Evolutionary conservation across 2,113 vertebrate genomes (phyloP).

Genomic region (Acrocephalus arundinaceus): DNA sequence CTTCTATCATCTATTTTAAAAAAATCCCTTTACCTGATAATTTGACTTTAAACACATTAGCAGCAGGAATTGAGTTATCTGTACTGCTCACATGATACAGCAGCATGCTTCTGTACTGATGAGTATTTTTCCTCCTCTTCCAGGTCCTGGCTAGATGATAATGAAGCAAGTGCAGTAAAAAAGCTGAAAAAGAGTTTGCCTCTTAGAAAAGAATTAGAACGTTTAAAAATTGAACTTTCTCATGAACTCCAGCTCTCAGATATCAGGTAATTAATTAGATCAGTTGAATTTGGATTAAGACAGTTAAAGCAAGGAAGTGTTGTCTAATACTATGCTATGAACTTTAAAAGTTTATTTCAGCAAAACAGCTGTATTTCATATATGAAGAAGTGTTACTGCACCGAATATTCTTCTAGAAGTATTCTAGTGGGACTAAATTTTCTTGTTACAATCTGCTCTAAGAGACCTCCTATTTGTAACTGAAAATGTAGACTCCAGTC

Average conservation of each 20-base stretch:
- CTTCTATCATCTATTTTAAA: neutral
- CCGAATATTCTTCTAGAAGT: neutral
- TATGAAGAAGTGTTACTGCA: neutral
- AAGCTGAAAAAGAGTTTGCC: constrained; percentile 87
- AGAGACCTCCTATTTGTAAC: neutral
- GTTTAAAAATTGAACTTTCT: constrained; percentile 85
- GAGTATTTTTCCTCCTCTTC: neutral
- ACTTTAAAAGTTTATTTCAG: neutral
- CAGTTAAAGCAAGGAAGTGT: neutral
- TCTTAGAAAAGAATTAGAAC: constrained; percentile 83
- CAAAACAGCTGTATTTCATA: neutral
- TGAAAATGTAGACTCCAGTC: neutral
- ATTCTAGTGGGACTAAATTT: neutral
- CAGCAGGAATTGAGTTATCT: neutral
- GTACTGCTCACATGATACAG: neutral
- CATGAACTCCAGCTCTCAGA: constrained; percentile 82
- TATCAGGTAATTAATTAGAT: constrained; percentile 82
- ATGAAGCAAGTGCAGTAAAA: constrained; percentile 79
- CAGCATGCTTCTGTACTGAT: neutral
- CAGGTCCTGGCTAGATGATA: constrained; percentile 89
- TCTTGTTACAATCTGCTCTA: neutral
- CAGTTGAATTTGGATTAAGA: neutral
- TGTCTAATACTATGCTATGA: neutral
- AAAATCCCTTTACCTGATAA: neutral
- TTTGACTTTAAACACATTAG: neutral